These are phyloP conservation scores for Urosaurus nigricauda DNA, from an alignment of 2,797 vertebrate species.

Conservation along the genomic window DNA sequence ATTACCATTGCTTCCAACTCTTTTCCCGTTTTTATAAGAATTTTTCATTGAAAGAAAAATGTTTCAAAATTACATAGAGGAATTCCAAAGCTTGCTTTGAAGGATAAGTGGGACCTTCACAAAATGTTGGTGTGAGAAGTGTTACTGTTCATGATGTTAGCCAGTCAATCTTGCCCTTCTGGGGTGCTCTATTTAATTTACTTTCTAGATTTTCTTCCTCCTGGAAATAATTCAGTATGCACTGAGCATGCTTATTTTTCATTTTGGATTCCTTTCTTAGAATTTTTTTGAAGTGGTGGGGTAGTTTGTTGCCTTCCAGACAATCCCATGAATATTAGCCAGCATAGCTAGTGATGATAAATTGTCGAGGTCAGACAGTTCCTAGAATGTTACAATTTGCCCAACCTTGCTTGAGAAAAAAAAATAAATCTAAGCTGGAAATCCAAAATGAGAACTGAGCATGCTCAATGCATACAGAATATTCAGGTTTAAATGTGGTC, in stretches of 20 bases:
- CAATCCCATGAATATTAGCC: too few species aligned
- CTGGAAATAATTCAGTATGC: neutral
- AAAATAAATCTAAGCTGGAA: too few species aligned
- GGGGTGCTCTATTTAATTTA: neutral
- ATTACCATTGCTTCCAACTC: too few species aligned
- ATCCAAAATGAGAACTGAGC: too few species aligned
- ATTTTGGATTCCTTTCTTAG: neutral
- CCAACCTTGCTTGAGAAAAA: too few species aligned
- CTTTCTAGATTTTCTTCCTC: too few species aligned
- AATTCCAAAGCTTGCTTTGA: neutral
- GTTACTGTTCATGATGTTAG: neutral
- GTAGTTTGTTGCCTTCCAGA: too few species aligned
- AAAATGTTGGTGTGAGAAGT: neutral
- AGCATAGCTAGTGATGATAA: too few species aligned
- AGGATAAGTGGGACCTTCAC: neutral
- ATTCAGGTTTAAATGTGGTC: neutral
- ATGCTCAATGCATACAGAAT: too few species aligned
- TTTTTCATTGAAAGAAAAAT: neutral
- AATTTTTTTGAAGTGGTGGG: neutral
- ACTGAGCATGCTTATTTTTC: neutral
- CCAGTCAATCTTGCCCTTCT: neutral
- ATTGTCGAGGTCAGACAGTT: too few species aligned
- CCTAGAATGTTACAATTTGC: too few species aligned
- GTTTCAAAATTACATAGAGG: neutral
- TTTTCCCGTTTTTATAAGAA: too few species aligned